phyloP scores from a whole-genome alignment of 2,797 vertebrate genomes.

The Molossus molossus region DNA sequence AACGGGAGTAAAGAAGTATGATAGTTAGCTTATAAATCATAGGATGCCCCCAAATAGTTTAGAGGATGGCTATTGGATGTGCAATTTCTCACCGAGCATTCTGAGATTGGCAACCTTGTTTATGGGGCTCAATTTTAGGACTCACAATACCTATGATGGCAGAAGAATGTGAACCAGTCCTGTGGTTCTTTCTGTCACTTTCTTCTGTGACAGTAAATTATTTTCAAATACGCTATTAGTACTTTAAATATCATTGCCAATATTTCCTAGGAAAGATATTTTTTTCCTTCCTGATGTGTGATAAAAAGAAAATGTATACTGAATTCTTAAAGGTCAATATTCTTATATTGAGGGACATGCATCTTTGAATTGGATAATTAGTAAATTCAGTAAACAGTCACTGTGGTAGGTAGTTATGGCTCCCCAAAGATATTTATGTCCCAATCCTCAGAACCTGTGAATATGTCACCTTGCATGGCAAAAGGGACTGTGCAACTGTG shows the following conservation, averaged over 20 bases:
- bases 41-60: background rate
- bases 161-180: no score
- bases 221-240: background rate
- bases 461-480: background rate
- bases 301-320: background rate
- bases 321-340: constrained; percentile 9
- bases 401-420: background rate
- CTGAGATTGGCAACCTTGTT: background rate
- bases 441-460: background rate
- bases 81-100: background rate
- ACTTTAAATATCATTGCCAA: background rate
- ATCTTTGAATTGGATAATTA: background rate
- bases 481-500: background rate
- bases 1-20: background rate
- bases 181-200: background rate
- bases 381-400: background rate
- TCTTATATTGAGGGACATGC: background rate
- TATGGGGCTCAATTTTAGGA: background rate
- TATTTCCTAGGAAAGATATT: background rate
- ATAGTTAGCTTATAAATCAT: background rate
- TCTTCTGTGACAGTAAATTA: background rate
- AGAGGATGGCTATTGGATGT: background rate
- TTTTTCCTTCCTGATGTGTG: background rate
- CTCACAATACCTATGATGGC: background rate
- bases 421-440: accelerated